Evolutionary conservation across 2,797 vertebrate genomes (phyloP).

Genomic region (Apogon hyalosoma): DNA sequence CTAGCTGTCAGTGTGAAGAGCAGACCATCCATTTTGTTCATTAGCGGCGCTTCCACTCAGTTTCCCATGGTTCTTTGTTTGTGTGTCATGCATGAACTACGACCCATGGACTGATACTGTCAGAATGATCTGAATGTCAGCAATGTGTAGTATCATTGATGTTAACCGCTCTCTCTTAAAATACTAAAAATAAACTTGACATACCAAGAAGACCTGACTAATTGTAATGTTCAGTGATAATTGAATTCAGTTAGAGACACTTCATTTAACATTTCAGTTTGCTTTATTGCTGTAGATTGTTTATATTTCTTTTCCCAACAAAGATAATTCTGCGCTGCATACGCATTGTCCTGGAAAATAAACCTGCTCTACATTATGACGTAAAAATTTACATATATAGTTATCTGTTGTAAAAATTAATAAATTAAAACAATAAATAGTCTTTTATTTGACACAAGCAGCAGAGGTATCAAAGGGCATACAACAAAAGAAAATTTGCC

Average conservation of each 20-base stretch:
- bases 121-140: constrained; percentile 61
- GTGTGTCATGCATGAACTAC: constrained; percentile 75
- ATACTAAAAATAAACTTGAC: constrained; percentile 27
- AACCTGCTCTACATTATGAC: constrained; percentile 62
- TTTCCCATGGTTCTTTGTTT: constrained; percentile 82
- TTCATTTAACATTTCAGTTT: constrained; percentile 14
- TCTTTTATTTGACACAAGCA: constrained; percentile 83
- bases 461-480: constrained; percentile 82
- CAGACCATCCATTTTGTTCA: constrained; percentile 71
- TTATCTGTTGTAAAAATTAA: constrained; percentile 83
- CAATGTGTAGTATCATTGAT: constrained; percentile 39
- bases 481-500: constrained; percentile 54
- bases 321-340: constrained; percentile 49
- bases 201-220: constrained; percentile 15
- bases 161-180: constrained; percentile 27
- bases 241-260: constrained; percentile 1
- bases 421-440: constrained; percentile 99
- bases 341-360: constrained; percentile 65
- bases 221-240: not conserved
- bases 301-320: constrained; percentile 63
- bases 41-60: constrained; percentile 67
- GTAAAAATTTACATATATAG: constrained; percentile 76
- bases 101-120: constrained; percentile 74
- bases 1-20: constrained; percentile 52
- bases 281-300: constrained; percentile 56